These are phyloP conservation scores for Neodon shergylaensis DNA, from an alignment of 2,113 vertebrate genomes.

Conservation along the genomic window DNA sequence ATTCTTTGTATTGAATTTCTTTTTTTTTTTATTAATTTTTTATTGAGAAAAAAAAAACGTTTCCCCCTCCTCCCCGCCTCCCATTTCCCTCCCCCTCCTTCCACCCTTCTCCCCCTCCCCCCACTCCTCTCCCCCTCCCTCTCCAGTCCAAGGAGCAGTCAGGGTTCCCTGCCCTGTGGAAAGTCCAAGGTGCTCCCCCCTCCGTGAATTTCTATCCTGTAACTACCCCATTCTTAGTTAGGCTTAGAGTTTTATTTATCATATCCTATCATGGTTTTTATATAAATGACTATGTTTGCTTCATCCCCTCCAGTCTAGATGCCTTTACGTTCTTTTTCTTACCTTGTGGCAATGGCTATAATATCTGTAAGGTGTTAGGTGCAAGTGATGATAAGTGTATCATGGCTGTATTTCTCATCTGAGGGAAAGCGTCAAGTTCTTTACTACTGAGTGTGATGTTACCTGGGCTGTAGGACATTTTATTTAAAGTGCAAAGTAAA, in stretches of 20 bases:
- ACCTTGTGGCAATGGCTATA: neutral
- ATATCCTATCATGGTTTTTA: neutral
- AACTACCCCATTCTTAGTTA: neutral
- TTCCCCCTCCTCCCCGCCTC: no score
- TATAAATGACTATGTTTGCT: neutral
- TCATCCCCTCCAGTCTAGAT: no score
- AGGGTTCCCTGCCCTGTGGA: no score
- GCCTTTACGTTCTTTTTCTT: neutral
- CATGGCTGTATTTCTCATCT: neutral
- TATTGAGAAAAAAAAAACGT: no score
- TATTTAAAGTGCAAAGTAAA: neutral
- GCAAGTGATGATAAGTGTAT: neutral
- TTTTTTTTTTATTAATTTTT: no score
- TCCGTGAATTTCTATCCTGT: neutral
- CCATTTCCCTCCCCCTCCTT: no score
- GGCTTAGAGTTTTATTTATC: neutral
- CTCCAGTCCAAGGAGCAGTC: no score
- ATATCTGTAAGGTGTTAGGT: neutral
- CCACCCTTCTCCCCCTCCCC: no score
- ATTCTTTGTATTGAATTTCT: neutral
- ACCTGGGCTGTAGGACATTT: no score
- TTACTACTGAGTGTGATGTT: neutral
- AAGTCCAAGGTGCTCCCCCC: no score
- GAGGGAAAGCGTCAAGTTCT: neutral
- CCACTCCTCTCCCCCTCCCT: no score